Conservation (phyloP, 2,797 vertebrate species). For the Xenentodon cancila region DNA sequence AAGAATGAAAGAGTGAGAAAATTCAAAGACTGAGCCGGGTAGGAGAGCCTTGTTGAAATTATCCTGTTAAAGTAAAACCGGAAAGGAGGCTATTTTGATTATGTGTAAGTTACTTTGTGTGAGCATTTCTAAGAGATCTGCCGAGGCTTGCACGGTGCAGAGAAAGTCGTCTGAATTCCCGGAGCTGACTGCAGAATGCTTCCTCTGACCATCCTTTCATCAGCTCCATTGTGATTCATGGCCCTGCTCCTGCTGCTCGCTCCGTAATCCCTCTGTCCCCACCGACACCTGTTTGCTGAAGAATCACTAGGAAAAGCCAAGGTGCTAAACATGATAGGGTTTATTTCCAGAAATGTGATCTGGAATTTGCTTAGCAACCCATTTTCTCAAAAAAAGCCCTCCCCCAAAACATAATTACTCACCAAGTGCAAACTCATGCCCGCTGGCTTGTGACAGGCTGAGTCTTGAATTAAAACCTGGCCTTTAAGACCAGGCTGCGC, state of each 20-base stretch:
- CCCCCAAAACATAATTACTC: constrained; percentile 32
- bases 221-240: constrained; percentile 55
- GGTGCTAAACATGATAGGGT: constrained; percentile 49
- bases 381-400: constrained; percentile 33
- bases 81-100: constrained; percentile 24
- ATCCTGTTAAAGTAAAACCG: constrained; percentile 41
- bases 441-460: constrained; percentile 17
- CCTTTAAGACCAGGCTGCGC: neutral
- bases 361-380: constrained; percentile 47
- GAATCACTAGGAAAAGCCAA: constrained; percentile 48
- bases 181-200: constrained; percentile 10
- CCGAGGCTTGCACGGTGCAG: constrained; percentile 12
- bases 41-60: constrained; percentile 31
- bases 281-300: constrained; percentile 65
- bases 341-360: constrained; percentile 46
- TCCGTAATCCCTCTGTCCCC: constrained; percentile 49
- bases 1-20: constrained; percentile 35
- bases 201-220: constrained; percentile 26
- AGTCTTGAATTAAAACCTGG: constrained; percentile 47
- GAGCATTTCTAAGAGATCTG: constrained; percentile 1
- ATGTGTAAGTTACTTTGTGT: constrained; percentile 1
- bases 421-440: constrained; percentile 20
- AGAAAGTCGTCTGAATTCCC: constrained; percentile 15
- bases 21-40: constrained; percentile 34
- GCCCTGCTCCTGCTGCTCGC: constrained; percentile 44